Conservation (phyloP, 2,888 invertebrate species). For the Drosophila diplacantha region DNA sequence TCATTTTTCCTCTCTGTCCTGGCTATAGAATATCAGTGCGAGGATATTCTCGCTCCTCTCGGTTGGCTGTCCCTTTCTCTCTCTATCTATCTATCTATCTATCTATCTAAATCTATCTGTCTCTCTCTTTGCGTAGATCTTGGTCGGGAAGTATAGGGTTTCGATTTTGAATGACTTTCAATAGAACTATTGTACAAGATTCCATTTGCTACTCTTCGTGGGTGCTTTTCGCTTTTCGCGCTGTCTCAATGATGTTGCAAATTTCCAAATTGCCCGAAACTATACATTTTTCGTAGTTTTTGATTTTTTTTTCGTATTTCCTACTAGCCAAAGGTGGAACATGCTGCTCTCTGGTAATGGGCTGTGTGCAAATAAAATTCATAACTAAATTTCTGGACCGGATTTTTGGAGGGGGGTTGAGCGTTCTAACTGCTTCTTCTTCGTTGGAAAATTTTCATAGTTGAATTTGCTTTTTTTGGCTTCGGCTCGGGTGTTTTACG, state of each 20-base stretch:
- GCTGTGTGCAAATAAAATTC: slow-evolving; percentile 45
- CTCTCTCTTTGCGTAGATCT: slow-evolving; percentile 71
- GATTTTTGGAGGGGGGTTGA: slow-evolving; percentile 8
- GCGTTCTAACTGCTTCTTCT: slow-evolving; percentile 20
- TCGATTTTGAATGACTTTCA: slow-evolving; percentile 50
- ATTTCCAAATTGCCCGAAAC: slow-evolving; percentile 65
- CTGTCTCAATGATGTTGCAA: slow-evolving; percentile 67
- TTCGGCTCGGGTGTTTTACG: slow-evolving; percentile 59
- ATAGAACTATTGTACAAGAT: slow-evolving; percentile 73
- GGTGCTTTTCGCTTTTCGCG: slow-evolving; percentile 45
- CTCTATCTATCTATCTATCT: slow-evolving; percentile 15
- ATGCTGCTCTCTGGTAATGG: slow-evolving; percentile 26
- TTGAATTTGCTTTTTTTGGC: slow-evolving; percentile 36
- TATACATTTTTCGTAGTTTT: slow-evolving; percentile 7
- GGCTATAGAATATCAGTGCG: slow-evolving; percentile 28
- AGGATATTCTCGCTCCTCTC: slow-evolving; percentile 16
- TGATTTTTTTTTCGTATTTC: background rate
- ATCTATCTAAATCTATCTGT: slow-evolving; percentile 53
- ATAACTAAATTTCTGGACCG: slow-evolving; percentile 53
- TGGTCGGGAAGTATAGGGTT: slow-evolving; percentile 19
- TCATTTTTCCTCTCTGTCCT: slow-evolving; percentile 14
- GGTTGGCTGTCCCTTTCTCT: slow-evolving; percentile 14
- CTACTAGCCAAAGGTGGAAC: slow-evolving; percentile 46
- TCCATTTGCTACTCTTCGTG: slow-evolving; percentile 70
- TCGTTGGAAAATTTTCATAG: slow-evolving; percentile 47